Evolutionary conservation across 2,797 vertebrate species (phyloP).

Genomic region (Clarias pachynema): DNA sequence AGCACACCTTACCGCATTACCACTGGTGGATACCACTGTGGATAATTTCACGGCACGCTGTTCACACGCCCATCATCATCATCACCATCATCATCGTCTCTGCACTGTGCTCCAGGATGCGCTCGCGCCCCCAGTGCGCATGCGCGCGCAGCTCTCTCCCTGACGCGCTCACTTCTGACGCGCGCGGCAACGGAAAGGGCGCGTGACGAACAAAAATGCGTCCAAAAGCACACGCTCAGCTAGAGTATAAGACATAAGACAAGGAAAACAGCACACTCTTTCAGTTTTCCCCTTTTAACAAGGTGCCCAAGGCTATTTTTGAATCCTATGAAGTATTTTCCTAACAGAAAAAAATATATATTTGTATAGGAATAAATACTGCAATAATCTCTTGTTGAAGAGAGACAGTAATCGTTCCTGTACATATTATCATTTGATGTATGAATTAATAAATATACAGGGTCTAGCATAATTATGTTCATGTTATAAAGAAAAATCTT

Average conservation of each 20-base stretch:
- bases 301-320: neutral
- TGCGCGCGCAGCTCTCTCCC: conserved; percentile 23
- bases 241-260: too few species aligned
- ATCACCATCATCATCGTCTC: conserved; percentile 38
- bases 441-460: neutral
- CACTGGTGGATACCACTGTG: conserved; percentile 30
- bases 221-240: neutral
- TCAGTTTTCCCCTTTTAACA: neutral
- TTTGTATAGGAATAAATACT: neutral
- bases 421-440: neutral
- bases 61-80: conserved; percentile 45
- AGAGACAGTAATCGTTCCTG: neutral
- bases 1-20: conserved; percentile 46
- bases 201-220: neutral
- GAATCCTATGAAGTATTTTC: neutral
- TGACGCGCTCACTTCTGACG: conserved; percentile 1
- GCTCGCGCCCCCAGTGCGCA: conserved; percentile 16
- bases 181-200: neutral
- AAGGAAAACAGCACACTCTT: neutral
- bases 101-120: conserved; percentile 9
- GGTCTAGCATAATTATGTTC: neutral
- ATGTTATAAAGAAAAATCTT: neutral
- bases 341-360: neutral
- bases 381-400: neutral
- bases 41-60: conserved; percentile 22